Conservation (phyloP, 2,113 vertebrate species). For the Trichechus manatus region DNA sequence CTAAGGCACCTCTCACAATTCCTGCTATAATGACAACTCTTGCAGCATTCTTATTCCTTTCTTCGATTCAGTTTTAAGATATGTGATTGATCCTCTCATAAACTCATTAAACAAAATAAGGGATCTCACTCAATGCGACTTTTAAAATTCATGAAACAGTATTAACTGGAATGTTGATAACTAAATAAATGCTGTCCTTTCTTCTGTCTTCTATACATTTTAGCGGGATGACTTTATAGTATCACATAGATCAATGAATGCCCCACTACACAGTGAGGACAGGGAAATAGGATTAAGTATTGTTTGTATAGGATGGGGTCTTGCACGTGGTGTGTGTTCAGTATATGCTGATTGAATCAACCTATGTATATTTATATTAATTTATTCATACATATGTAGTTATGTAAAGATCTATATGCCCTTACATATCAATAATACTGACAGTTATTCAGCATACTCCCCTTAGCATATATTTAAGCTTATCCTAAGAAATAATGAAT, state of each 20-base stretch:
- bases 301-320: neutral
- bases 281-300: neutral
- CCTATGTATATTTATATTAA: neutral
- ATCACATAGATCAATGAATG: neutral
- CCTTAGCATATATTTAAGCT: neutral
- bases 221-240: neutral
- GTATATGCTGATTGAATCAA: neutral
- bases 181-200: neutral
- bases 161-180: neutral
- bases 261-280: rapidly evolving
- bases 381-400: neutral
- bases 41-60: neutral
- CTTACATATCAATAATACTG: neutral
- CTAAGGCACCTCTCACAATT: rapidly evolving
- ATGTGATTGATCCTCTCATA: neutral
- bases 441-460: neutral
- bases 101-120: neutral
- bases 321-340: neutral
- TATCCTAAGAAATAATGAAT: slow-evolving; percentile 19
- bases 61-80: neutral
- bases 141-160: neutral
- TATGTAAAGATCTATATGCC: neutral
- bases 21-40: neutral
- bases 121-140: neutral
- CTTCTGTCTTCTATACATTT: neutral